phyloP scores from a whole-genome alignment of 92 coral and sea anemone species.

The Ricordea florida region DNA sequence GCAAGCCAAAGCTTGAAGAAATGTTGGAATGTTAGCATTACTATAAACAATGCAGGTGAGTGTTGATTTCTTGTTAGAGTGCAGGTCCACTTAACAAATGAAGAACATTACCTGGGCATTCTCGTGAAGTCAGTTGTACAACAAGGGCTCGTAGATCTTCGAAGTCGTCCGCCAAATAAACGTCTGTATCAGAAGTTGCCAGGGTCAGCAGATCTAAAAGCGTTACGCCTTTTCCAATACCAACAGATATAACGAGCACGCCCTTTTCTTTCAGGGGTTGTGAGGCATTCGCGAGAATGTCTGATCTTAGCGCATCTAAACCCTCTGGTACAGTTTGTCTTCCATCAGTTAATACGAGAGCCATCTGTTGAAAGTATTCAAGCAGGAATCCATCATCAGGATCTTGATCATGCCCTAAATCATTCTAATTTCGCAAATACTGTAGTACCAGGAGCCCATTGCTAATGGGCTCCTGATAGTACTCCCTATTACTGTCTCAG shows the following conservation, averaged over 20 bases:
- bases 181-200: neutral
- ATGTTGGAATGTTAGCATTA: too few species aligned
- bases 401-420: too few species aligned
- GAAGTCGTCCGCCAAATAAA: conserved; percentile 16
- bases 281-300: neutral
- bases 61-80: too few species aligned
- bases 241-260: conserved; percentile 1
- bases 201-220: conserved; percentile 13
- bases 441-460: too few species aligned
- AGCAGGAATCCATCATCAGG: too few species aligned
- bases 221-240: neutral
- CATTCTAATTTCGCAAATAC: too few species aligned
- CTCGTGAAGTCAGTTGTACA: neutral
- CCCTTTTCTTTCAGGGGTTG: conserved; percentile 24
- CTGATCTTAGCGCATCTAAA: neutral
- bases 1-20: too few species aligned
- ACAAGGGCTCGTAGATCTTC: neutral
- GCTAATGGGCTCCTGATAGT: too few species aligned
- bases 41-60: too few species aligned
- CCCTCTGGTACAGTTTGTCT: neutral
- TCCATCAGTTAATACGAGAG: conserved; percentile 28
- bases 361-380: conserved; percentile 3
- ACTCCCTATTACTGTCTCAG: too few species aligned
- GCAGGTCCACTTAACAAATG: too few species aligned
- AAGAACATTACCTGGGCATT: conserved; percentile 51